A percentile compares a stretch with the other conserved stretches of the same genome.
Evolutionary conservation across 2,113 vertebrate species (phyloP).

Genomic region (Anguilla japonica): DNA sequence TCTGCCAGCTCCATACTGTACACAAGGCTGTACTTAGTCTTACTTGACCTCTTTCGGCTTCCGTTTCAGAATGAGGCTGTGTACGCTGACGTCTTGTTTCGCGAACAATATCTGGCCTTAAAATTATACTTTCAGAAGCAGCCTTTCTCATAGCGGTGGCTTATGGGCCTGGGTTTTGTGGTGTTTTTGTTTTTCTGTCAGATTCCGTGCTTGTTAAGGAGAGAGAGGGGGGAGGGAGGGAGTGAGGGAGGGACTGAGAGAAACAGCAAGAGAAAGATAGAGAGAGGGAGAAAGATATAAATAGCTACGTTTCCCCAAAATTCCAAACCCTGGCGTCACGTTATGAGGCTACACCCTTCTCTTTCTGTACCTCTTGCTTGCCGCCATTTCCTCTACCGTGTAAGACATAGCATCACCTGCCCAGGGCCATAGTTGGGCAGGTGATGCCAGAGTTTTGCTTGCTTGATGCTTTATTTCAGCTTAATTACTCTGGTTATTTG

Average conservation of each 20-base stretch:
- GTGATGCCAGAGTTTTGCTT: slow-evolving; percentile 19
- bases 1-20: not conserved
- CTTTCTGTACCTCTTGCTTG: slow-evolving; percentile 43
- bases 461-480: not conserved
- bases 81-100: not conserved
- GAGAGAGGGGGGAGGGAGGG: not conserved
- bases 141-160: not conserved
- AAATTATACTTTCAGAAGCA: not conserved
- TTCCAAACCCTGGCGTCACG: slow-evolving; percentile 32
- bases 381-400: slow-evolving; percentile 37
- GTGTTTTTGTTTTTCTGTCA: not conserved
- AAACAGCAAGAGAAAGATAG: not conserved
- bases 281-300: not conserved
- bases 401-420: slow-evolving; percentile 40
- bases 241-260: not conserved
- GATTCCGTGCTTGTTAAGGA: not conserved
- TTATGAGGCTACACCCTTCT: slow-evolving; percentile 44
- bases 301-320: slow-evolving; percentile 1
- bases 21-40: not conserved
- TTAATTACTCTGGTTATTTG: not conserved
- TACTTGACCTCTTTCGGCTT: not conserved
- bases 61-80: not conserved
- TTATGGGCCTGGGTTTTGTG: not conserved
- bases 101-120: not conserved
- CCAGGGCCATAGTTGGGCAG: slow-evolving; percentile 6